Percentiles rank a stretch among this genome's conserved stretches.
Evolutionary conservation across 30 jellyfish, hydroid and myxozoan species (phyloP).

Genomic region (Catostylus mosaicus): DNA sequence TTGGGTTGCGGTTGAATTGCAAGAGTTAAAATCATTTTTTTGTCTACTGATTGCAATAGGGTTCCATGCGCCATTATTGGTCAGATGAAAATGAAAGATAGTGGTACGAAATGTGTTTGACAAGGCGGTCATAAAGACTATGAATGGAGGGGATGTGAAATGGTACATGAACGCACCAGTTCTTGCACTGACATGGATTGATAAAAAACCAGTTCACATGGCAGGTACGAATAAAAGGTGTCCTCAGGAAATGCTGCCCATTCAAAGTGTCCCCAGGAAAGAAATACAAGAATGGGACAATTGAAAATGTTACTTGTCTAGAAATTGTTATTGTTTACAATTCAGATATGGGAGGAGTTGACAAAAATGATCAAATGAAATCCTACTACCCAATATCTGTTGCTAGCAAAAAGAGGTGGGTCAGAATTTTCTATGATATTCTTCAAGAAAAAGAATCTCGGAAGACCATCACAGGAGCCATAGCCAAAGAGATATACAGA

Average conservation of each 20-base stretch:
- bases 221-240: slow-evolving; percentile 43
- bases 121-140: slow-evolving; percentile 3
- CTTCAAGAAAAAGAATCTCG: slow-evolving; percentile 16
- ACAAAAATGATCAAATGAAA: slow-evolving; percentile 67
- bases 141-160: slow-evolving; percentile 28
- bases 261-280: neutral
- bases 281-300: slow-evolving; percentile 55
- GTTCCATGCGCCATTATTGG: slow-evolving; percentile 28
- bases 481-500: slow-evolving; percentile 5
- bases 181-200: slow-evolving; percentile 48
- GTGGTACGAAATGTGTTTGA: slow-evolving; percentile 2
- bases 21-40: slow-evolving; percentile 9
- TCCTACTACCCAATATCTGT: slow-evolving; percentile 64
- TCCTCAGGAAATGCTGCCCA: slow-evolving; percentile 21
- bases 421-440: slow-evolving; percentile 52
- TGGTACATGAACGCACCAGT: slow-evolving; percentile 47
- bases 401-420: slow-evolving; percentile 70
- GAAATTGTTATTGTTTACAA: slow-evolving; percentile 47
- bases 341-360: slow-evolving; percentile 80
- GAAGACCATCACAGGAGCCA: slow-evolving; percentile 28
- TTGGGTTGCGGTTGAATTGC: slow-evolving; percentile 2
- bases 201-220: slow-evolving; percentile 54
- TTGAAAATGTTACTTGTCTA: slow-evolving; percentile 60
- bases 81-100: slow-evolving; percentile 8
- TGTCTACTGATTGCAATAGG: slow-evolving; percentile 23